A percentile compares a stretch with the other conserved stretches of the same genome.
Evolutionary conservation across 1,140 invertebrate species (phyloP).

Genomic region (Drusus annulatus): DNA sequence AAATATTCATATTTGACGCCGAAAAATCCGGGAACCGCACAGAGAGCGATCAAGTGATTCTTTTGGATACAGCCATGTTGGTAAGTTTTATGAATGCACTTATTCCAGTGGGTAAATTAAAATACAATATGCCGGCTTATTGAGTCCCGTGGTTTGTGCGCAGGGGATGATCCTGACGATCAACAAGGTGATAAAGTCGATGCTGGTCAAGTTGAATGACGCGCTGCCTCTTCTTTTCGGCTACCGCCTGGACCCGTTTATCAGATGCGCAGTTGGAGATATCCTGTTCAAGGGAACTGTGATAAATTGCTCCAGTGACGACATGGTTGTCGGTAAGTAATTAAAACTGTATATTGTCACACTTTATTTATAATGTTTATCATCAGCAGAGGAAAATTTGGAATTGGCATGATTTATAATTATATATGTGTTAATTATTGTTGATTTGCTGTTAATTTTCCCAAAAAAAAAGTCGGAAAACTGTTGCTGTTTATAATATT

Average conservation of each 20-base stretch:
- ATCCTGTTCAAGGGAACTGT: constrained; percentile 74
- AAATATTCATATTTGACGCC: constrained; percentile 75
- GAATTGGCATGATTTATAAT: too few relatives aligned
- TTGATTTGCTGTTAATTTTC: too few relatives aligned
- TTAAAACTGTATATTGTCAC: background rate
- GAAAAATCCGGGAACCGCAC: constrained; percentile 70
- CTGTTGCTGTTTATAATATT: too few relatives aligned
- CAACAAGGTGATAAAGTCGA: constrained; percentile 63
- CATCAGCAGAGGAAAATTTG: too few relatives aligned
- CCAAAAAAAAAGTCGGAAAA: too few relatives aligned
- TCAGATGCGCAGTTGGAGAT: constrained; percentile 69
- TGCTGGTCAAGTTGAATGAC: constrained; percentile 63
- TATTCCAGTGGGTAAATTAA: background rate
- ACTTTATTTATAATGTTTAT: too few relatives aligned
- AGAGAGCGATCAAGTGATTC: constrained; percentile 74
- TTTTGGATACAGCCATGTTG: constrained; percentile 77
- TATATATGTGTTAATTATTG: too few relatives aligned
- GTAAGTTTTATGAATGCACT: constrained; percentile 63
- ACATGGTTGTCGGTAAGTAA: constrained; percentile 67
- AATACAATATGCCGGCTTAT: too few relatives aligned
- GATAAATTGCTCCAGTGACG: constrained; percentile 70
- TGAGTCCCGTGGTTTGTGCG: background rate
- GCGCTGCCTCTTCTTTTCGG: constrained; percentile 69
- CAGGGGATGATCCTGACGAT: constrained; percentile 67
- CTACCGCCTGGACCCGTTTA: constrained; percentile 68